Conservation (phyloP, 2,888 invertebrate species). For the Tetanocera ferruginea region DNA sequence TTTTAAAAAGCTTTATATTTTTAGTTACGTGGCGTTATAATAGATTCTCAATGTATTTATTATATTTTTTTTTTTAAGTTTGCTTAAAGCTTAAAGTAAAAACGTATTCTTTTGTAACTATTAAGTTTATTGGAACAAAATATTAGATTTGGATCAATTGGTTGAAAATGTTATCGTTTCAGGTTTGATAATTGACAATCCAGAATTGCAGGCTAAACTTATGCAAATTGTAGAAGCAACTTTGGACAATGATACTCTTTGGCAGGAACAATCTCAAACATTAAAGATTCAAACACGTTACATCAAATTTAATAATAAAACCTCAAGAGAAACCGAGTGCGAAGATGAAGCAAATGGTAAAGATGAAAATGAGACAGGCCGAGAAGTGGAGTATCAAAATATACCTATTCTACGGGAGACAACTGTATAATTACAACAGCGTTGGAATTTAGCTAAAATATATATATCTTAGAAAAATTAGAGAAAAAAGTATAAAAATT, state of each 20-base stretch:
- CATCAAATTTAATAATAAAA: slow-evolving; percentile 51
- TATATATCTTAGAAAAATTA: not conserved
- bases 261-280: slow-evolving; percentile 61
- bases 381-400: slow-evolving; percentile 22
- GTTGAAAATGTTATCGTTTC: slow-evolving; percentile 42
- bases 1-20: no score
- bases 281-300: slow-evolving; percentile 52
- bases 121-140: not conserved
- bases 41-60: not conserved
- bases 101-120: not conserved
- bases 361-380: not conserved
- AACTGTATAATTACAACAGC: slow-evolving; percentile 44
- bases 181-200: slow-evolving; percentile 49
- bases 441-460: not conserved
- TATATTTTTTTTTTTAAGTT: not conserved
- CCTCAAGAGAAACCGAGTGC: slow-evolving; percentile 7
- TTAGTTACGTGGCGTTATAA: no score
- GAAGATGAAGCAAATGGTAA: slow-evolving; percentile 29
- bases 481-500: not conserved
- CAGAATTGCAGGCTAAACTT: slow-evolving; percentile 54
- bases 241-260: slow-evolving; percentile 59
- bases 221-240: slow-evolving; percentile 57
- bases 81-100: not conserved
- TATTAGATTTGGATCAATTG: not conserved
- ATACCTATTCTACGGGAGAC: slow-evolving; percentile 49